phyloP scores from a whole-genome alignment of 2,797 vertebrate genomes.

The Lepidocolaptes lacrymiger region DNA sequence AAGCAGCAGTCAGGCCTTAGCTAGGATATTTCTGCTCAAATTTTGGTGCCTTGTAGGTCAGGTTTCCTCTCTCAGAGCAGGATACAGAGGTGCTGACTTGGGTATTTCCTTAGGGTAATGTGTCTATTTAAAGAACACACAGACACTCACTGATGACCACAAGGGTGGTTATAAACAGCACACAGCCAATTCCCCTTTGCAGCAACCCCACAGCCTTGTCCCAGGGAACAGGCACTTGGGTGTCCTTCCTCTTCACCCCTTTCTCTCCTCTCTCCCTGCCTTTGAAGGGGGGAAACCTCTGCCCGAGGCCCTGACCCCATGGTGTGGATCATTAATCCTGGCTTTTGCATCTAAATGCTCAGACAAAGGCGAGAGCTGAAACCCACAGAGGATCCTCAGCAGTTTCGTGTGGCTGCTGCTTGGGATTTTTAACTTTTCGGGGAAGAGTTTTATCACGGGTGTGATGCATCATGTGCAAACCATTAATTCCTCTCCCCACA shows the following conservation, averaged over 20 bases:
- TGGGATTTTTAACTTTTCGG: conserved; percentile 11
- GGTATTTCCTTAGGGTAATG: conserved; percentile 43
- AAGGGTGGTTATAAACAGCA: conserved; percentile 20
- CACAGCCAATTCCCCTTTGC: neutral
- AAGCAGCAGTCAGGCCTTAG: neutral
- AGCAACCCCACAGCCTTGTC: neutral
- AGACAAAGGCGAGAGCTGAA: neutral
- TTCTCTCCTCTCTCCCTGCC: neutral
- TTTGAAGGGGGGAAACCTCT: neutral
- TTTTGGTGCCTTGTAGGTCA: conserved; percentile 33
- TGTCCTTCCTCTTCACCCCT: neutral
- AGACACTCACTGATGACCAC: conserved; percentile 30
- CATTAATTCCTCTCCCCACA: conserved; percentile 21
- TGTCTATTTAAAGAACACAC: conserved; percentile 50
- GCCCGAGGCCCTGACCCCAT: neutral
- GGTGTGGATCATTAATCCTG: neutral
- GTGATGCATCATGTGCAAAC: conserved; percentile 32
- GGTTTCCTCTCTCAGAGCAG: conserved; percentile 57
- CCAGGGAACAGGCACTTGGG: neutral
- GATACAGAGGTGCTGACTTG: conserved; percentile 68
- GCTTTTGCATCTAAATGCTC: neutral
- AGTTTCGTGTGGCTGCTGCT: neutral
- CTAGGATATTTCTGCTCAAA: conserved; percentile 11
- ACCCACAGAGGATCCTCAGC: neutral
- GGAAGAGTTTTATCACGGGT: conserved; percentile 25